Conservation (phyloP, 2,888 invertebrate species). For the Dasysyrphus albostriatus region DNA sequence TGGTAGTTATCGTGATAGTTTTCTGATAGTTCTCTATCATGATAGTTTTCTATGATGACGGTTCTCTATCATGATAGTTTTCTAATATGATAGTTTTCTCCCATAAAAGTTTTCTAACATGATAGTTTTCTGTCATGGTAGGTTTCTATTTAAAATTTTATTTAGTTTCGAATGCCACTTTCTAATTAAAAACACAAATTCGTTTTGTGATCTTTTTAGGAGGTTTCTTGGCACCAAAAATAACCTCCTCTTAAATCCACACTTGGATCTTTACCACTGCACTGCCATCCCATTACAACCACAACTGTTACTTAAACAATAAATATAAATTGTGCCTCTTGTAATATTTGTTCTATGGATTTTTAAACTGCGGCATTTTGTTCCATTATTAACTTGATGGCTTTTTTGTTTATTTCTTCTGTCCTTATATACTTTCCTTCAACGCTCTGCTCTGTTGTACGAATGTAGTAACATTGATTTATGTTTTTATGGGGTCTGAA, state of each 20-base stretch:
- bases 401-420: neutral
- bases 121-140: too few relatives aligned
- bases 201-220: neutral
- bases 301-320: conserved; percentile 39
- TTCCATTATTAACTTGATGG: conserved; percentile 37
- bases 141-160: too few relatives aligned
- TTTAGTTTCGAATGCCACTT: too few relatives aligned
- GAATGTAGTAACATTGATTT: conserved; percentile 56
- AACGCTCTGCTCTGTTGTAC: neutral
- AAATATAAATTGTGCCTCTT: conserved; percentile 34
- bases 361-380: conserved; percentile 60
- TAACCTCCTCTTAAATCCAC: neutral
- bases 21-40: too few relatives aligned
- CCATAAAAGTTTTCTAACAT: too few relatives aligned
- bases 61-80: too few relatives aligned
- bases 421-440: conserved; percentile 1
- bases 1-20: too few relatives aligned
- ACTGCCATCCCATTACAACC: too few relatives aligned
- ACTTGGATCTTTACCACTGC: neutral
- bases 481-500: conserved; percentile 39
- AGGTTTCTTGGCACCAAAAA: neutral
- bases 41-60: too few relatives aligned
- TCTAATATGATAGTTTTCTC: too few relatives aligned
- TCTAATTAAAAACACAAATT: neutral
- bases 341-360: conserved; percentile 67